These are phyloP conservation scores for Sebastes matsubarae DNA, from an alignment of 2,797 vertebrate genomes.

Conservation along the genomic window DNA sequence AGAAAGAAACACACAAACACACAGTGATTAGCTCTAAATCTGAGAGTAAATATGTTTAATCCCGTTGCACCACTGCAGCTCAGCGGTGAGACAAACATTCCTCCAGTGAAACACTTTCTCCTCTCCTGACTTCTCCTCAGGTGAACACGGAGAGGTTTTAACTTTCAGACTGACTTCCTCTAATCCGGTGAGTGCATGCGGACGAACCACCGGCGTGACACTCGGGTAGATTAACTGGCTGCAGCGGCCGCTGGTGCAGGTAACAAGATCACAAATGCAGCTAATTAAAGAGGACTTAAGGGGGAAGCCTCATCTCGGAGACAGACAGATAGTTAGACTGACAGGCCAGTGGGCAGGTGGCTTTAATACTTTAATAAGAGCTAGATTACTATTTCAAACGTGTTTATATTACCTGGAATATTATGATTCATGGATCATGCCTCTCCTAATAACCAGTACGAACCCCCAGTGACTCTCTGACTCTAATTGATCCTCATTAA, in stretches of 20 bases:
- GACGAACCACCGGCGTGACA: not conserved
- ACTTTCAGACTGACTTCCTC: not conserved
- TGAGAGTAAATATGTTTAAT: constrained; percentile 29
- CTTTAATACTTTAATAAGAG: constrained; percentile 8
- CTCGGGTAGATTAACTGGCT: constrained; percentile 26
- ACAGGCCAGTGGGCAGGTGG: constrained; percentile 8
- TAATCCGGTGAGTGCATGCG: not conserved
- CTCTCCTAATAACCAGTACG: not conserved
- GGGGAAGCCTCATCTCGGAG: not conserved
- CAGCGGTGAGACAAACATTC: constrained; percentile 13
- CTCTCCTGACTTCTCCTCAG: not conserved
- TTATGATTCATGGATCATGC: not conserved
- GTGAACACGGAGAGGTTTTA: not conserved
- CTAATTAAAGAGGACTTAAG: constrained; percentile 40
- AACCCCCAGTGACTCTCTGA: not conserved
- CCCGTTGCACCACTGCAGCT: constrained; percentile 24
- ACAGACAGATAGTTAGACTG: not conserved
- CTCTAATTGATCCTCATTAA: constrained; percentile 7
- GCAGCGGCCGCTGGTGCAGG: constrained; percentile 4
- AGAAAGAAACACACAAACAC: not conserved
- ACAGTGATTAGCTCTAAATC: constrained; percentile 28
- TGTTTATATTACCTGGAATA: not conserved
- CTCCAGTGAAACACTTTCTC: not conserved
- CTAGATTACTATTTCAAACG: not conserved
- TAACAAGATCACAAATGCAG: constrained; percentile 41